phyloP scores from a whole-genome alignment of 2,113 vertebrate genomes.

The Rana temporaria region DNA sequence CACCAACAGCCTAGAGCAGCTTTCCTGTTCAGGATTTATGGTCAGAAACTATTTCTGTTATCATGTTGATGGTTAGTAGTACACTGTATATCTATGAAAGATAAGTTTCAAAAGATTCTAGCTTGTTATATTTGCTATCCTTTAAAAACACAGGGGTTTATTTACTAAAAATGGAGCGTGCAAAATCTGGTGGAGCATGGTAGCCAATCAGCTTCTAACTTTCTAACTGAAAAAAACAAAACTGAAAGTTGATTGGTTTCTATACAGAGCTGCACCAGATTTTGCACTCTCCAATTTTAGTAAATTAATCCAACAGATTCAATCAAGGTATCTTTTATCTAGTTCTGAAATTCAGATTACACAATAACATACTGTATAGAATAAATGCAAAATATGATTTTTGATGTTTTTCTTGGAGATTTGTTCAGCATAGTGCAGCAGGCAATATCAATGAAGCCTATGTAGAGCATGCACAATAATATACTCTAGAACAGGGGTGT shows the following conservation, averaged over 20 bases:
- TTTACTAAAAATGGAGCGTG: too few species aligned
- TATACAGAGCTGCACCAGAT: too few species aligned
- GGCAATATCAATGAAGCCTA: too few species aligned
- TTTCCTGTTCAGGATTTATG: constrained; percentile 17
- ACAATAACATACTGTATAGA: neutral
- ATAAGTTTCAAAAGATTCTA: neutral
- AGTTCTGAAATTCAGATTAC: neutral
- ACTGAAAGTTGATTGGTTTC: too few species aligned
- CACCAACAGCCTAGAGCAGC: neutral
- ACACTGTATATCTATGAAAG: neutral
- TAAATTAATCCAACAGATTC: neutral
- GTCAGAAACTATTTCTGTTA: constrained; percentile 23
- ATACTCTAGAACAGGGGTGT: too few species aligned
- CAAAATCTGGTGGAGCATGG: too few species aligned
- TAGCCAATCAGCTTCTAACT: too few species aligned
- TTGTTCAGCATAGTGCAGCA: too few species aligned
- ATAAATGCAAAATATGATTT: neutral
- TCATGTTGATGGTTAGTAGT: neutral
- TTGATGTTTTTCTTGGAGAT: too few species aligned
- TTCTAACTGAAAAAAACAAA: too few species aligned
- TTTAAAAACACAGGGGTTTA: neutral
- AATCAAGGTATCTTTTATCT: constrained; percentile 4
- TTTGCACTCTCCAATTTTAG: too few species aligned
- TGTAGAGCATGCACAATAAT: too few species aligned
- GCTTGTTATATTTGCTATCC: neutral